Percentiles rank a stretch among this genome's conserved stretches.
Evolutionary conservation across 1,140 invertebrate species (phyloP).

Genomic region (Drosophila micromelanica): DNA sequence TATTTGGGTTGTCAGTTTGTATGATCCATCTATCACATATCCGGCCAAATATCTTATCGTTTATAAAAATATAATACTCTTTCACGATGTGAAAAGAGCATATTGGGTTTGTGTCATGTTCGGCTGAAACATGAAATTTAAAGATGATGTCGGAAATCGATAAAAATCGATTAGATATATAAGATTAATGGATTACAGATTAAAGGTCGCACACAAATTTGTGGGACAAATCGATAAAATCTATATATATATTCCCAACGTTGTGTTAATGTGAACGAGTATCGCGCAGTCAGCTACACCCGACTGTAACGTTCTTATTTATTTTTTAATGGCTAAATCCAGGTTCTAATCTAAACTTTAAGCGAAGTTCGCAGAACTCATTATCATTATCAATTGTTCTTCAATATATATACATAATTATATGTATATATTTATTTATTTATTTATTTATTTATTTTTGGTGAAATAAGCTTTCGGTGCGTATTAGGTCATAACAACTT

Average conservation of each 20-base stretch:
- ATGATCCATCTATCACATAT: conserved; percentile 30
- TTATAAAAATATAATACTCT: too few species aligned
- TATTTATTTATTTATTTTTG: neutral
- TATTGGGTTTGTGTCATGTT: too few species aligned
- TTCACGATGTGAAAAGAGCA: too few species aligned
- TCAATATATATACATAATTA: neutral
- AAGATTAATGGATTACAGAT: too few species aligned
- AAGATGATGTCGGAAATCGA: too few species aligned
- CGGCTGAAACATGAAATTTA: too few species aligned
- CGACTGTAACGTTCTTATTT: too few species aligned
- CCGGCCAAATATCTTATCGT: conserved; percentile 20
- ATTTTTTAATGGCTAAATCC: conserved; percentile 4
- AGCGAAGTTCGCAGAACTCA: conserved; percentile 31
- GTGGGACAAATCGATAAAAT: too few species aligned
- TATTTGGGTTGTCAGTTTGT: conserved; percentile 13
- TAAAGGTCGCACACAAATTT: too few species aligned
- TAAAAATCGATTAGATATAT: too few species aligned
- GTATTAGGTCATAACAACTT: conserved; percentile 28
- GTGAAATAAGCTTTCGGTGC: conserved; percentile 12
- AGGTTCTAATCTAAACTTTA: neutral
- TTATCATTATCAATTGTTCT: conserved; percentile 34
- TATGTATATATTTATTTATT: neutral
- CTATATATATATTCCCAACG: too few species aligned
- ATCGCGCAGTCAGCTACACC: conserved; percentile 1
- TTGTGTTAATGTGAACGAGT: too few species aligned